These are phyloP conservation scores for Dascyllus trimaculatus DNA, from an alignment of 2,113 vertebrate species.

Conservation along the genomic window DNA sequence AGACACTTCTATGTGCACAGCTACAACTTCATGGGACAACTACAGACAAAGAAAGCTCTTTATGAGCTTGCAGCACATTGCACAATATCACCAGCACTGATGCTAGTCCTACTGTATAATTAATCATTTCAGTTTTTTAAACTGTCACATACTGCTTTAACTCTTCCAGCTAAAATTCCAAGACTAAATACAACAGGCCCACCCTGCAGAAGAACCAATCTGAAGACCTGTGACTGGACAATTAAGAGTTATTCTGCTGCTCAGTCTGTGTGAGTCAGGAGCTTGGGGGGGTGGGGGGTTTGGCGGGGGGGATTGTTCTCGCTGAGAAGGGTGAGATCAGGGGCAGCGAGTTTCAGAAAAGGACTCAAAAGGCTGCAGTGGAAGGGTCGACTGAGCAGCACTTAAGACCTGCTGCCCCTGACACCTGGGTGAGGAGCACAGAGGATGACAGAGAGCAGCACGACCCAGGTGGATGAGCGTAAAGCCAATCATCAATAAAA, in stretches of 20 bases:
- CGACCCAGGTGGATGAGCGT: slow-evolving; percentile 38
- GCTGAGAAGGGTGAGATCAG: not conserved
- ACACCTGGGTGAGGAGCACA: slow-evolving; percentile 49
- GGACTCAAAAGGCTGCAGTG: slow-evolving; percentile 8
- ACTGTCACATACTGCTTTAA: not conserved
- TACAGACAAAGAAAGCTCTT: slow-evolving; percentile 15
- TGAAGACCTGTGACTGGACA: too few species aligned
- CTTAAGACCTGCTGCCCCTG: slow-evolving; percentile 13
- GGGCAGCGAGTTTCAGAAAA: not conserved
- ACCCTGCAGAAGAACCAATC: not conserved
- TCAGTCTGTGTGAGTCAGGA: not conserved
- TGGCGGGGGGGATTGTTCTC: slow-evolving; percentile 13
- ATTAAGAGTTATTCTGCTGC: not conserved
- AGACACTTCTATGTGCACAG: not conserved
- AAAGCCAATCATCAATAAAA: slow-evolving; percentile 37
- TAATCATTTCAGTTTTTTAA: slow-evolving; percentile 4
- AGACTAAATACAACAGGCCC: not conserved
- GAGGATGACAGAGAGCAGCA: slow-evolving; percentile 29
- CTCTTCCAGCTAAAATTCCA: not conserved
- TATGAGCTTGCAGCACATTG: not conserved
- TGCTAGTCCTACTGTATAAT: not conserved
- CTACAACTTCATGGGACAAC: slow-evolving; percentile 5
- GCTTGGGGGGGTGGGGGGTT: slow-evolving; percentile 5
- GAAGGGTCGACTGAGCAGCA: slow-evolving; percentile 11
- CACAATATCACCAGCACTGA: not conserved